Evolutionary conservation across 2,888 invertebrate genomes (phyloP), one percentile per base, ranked within the genome.

Genomic region (Hipparchia sbordonii): DNA sequence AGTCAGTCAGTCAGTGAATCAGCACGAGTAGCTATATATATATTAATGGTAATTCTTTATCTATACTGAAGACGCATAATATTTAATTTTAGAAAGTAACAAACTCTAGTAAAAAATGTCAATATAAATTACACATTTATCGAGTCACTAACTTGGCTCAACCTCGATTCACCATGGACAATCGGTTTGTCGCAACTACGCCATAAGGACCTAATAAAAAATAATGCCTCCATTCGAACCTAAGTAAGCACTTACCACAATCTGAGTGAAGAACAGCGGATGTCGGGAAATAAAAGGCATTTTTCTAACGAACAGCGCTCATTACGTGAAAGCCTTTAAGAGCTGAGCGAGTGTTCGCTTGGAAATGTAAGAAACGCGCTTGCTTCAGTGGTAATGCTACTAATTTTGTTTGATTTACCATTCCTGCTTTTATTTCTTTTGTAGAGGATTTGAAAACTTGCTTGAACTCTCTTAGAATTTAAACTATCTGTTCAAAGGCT

Each of bases 291-390:
- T 67, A 67, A 56, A 72, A 54, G 67, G 54, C 54, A 45, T 54
- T 56, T 48, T 56, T 62, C 51, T 68, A 68, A 69, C 63, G 63
- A 68, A 69, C 72, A 68, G 62, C 68, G 62, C 67, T 56, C 62
- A 70, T 70, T 72, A 63, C 72, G 57, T 72, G 72, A 72, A 69
- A 69, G 59, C 68, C 68, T 60, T 68, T 51, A 68, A 68, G 68
- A 59, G 48, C 48, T 68, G 59, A 39, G 39, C 10, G 33, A 68
- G 59, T 60, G 48, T 59, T 68, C 51, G 48, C 68, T 67, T 66
- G 66, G 46, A 67, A 59, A 68, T 60, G 48, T 51, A 51, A 51
- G 59, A 48, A 68, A 59, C 45, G 51, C 59, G 23, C 33, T 59
- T 48, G 59, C 33, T 10, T 69, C 69, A 52, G 12, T 52, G 48